Evolutionary conservation across 2,797 vertebrate genomes (phyloP).

Genomic region (Gorsachius magnificus): DNA sequence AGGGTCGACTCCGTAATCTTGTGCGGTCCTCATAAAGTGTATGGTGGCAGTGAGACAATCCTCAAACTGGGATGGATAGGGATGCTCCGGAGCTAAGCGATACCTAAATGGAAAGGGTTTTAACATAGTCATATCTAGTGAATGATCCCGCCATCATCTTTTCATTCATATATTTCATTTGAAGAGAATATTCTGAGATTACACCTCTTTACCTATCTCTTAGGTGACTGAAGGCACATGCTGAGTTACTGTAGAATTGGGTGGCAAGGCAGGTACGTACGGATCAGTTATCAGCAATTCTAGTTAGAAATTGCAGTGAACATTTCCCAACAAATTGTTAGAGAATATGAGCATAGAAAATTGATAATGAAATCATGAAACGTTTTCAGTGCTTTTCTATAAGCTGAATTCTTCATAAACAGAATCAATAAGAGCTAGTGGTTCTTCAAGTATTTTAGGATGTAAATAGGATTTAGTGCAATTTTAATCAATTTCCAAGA

Average conservation of each 20-base stretch:
- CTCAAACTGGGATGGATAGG: constrained; percentile 73
- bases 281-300: not conserved
- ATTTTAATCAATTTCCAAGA: not conserved
- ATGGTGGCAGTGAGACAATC: constrained; percentile 78
- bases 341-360: not conserved
- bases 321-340: not conserved
- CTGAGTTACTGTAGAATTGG: not conserved
- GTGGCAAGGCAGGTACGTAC: not conserved
- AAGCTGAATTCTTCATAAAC: not conserved
- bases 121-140: not conserved
- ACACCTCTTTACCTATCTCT: not conserved
- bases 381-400: not conserved
- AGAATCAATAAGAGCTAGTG: not conserved
- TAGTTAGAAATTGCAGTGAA: not conserved
- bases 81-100: constrained; percentile 80
- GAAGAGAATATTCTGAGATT: not conserved
- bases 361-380: not conserved
- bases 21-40: constrained; percentile 82
- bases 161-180: not conserved
- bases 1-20: constrained; percentile 80
- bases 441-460: not conserved
- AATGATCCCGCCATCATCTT: fast-evolving
- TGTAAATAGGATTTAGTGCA: not conserved
- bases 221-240: not conserved
- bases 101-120: constrained; percentile 68